phyloP scores from a whole-genome alignment of 2,797 vertebrate genomes.

The Urocyon cinereoargenteus region DNA sequence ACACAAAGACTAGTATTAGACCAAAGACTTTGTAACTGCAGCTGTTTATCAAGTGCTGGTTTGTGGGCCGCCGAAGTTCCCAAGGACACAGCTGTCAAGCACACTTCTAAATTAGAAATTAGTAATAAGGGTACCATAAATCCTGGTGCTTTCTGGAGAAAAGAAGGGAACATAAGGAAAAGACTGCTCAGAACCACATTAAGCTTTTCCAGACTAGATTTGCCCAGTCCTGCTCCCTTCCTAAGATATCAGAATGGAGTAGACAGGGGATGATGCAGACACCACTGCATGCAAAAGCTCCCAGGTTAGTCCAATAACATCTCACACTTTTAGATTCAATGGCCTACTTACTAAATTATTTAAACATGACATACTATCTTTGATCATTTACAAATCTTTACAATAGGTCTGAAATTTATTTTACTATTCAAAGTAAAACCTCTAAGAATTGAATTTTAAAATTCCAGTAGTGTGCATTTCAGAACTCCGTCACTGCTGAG shows the following conservation, averaged over 20 bases:
- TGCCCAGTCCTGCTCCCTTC: no score
- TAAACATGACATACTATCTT: slow-evolving; percentile 14
- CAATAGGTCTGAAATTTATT: background rate
- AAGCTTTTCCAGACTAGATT: background rate
- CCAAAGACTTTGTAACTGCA: background rate
- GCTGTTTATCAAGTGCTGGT: slow-evolving; percentile 32
- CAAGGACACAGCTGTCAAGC: background rate
- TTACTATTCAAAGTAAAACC: slow-evolving; percentile 49
- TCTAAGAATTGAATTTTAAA: background rate
- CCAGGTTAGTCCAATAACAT: background rate
- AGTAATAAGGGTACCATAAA: background rate
- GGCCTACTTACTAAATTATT: background rate
- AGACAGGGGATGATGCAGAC: no score
- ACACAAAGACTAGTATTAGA: background rate
- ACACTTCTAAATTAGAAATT: slow-evolving; percentile 5
- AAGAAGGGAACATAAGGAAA: background rate
- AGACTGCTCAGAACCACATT: background rate
- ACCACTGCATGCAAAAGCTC: background rate
- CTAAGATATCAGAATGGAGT: background rate
- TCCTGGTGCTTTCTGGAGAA: background rate
- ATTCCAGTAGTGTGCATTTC: background rate
- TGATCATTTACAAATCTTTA: background rate
- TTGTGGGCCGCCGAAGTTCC: background rate
- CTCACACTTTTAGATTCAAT: background rate
- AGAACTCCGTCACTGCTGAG: slow-evolving; percentile 2